These are phyloP conservation scores for Hippocampus guttulatus DNA, from an alignment of 2,113 vertebrate species.

Conservation along the genomic window DNA sequence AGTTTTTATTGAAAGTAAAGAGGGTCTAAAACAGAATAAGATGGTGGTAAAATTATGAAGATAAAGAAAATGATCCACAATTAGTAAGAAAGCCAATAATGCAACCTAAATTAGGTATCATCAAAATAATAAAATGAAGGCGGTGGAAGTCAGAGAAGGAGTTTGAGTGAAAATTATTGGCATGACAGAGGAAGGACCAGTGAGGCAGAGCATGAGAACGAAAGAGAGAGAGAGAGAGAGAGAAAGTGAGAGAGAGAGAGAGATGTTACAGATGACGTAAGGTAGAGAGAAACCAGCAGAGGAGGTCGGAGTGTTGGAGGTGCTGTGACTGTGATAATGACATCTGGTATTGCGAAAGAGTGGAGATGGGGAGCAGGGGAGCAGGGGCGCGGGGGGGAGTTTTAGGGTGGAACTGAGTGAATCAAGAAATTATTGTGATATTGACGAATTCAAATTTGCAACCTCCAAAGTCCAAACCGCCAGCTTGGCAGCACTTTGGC, in stretches of 20 bases:
- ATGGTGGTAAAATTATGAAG: background rate
- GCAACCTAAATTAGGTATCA: conserved; percentile 35
- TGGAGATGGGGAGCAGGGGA: background rate
- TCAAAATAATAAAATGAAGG: conserved; percentile 45
- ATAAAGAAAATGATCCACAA: too few species aligned
- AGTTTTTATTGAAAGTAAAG: conserved; percentile 4
- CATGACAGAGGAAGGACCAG: conserved; percentile 17
- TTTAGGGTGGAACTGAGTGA: conserved; percentile 4
- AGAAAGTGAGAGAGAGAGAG: conserved; percentile 39
- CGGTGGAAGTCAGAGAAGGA: conserved; percentile 16
- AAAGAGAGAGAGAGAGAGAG: conserved; percentile 42
- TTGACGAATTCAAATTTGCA: conserved; percentile 42
- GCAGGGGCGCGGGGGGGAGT: background rate
- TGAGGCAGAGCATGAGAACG: conserved; percentile 40
- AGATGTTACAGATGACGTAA: conserved; percentile 49
- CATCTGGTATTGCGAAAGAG: conserved; percentile 1
- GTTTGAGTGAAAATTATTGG: conserved; percentile 3
- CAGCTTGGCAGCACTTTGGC: conserved; percentile 18
- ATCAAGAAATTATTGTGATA: background rate
- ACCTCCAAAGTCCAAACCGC: conserved; percentile 36
- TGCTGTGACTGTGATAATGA: background rate
- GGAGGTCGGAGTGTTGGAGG: conserved; percentile 19
- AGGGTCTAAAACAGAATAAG: background rate
- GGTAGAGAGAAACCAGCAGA: conserved; percentile 28
- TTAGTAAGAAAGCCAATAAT: background rate